Evolutionary conservation across 2,113 vertebrate genomes (phyloP).

Genomic region (Hemiprocne comata): DNA sequence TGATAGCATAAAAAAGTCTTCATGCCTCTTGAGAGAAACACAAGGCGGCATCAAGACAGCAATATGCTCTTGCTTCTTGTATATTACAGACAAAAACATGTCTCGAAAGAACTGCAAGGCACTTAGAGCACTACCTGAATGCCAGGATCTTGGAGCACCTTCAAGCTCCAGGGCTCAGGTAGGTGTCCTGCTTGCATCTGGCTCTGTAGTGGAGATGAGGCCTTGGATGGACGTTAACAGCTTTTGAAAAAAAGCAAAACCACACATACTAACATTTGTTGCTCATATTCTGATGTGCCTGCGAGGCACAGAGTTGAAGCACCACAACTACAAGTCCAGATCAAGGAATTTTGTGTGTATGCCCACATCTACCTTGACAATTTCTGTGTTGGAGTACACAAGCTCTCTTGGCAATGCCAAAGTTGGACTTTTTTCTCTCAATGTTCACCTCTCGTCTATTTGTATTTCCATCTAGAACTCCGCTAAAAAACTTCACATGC

Average conservation of each 20-base stretch:
- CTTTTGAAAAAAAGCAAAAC: not conserved
- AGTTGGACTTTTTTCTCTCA: not conserved
- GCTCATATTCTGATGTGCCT: not conserved
- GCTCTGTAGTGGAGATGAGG: not conserved
- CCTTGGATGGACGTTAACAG: not conserved
- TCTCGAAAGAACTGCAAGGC: not conserved
- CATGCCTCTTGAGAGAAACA: not conserved
- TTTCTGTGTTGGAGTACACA: not conserved
- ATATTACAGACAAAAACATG: not conserved
- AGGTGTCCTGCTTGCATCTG: not conserved
- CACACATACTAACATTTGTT: not conserved
- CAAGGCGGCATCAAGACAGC: not conserved
- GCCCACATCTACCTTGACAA: accelerated
- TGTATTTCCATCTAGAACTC: not conserved
- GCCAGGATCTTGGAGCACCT: accelerated
- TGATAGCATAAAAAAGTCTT: not conserved
- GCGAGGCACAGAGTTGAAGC: accelerated
- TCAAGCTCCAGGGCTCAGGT: not conserved
- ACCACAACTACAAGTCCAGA: not conserved
- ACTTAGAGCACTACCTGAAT: not conserved
- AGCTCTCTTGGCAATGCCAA: not conserved
- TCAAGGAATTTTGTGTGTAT: not conserved
- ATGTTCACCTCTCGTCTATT: not conserved
- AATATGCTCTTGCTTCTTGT: not conserved
- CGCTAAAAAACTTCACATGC: not conserved